Evolutionary conservation across 1,140 invertebrate genomes (phyloP), one percentile per base, ranked within the genome.

Genomic region (Tetranychus cinnabarinus): DNA sequence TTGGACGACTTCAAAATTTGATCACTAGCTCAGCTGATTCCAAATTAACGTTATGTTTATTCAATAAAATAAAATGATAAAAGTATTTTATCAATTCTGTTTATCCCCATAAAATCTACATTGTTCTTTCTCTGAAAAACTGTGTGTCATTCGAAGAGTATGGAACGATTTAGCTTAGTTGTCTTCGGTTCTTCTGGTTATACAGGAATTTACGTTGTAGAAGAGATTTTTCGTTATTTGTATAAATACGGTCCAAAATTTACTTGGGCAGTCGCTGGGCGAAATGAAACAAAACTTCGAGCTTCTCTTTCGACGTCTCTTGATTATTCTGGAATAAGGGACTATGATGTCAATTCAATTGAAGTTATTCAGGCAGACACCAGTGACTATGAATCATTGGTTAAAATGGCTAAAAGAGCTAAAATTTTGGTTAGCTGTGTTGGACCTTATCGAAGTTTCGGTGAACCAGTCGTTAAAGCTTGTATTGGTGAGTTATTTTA

Each of bases 381-480:
- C 1, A 76, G 76, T 34, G 80, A 87, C 72, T 73, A 80, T 62
- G 71, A 78, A 2, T 86, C 84, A 0, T 68, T 93, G 5, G 70
- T 75, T 34, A 74, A 76, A 57, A 91, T 93, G 87, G 81, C 85
- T 61, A 69, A 76, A 60, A 75, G 79, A 67, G 77, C 82, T 3
- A 81, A 78, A 67, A 76, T 89, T 4, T 65, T 95, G 13, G 74
- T 90, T 0, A 95, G 89, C 70, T 88, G 84, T 74, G 85, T 85
- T 64, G 90, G 66, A 31, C 66, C 66, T 47, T 96, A 88, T 72
- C 76, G 82, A 52, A 83, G 88, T 68, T 87, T 81, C 74, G 92
- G 92, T 4, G 87, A 95, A 69, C 74, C 80, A n/a, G 84, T 96
- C 15, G 82, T 96, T 0, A 82, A 83, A 67, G 85, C 88, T 5